phyloP scores from a whole-genome alignment of 2,888 invertebrate genomes.

The Erebia aethiops region DNA sequence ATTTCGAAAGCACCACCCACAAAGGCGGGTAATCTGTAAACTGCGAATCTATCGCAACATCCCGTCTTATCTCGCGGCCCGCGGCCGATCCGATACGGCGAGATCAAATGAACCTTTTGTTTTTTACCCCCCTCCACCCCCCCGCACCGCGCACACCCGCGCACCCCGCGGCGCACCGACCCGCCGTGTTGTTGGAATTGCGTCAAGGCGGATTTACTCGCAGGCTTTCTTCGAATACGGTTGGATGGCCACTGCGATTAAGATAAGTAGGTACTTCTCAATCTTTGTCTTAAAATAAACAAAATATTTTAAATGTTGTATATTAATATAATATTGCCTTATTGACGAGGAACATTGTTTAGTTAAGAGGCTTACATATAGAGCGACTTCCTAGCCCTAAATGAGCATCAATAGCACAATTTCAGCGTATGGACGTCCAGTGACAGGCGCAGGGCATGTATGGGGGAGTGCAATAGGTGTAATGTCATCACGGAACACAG shows the following conservation, averaged over 20 bases:
- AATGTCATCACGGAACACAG: too few species aligned
- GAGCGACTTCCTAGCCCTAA: too few species aligned
- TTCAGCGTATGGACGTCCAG: too few species aligned
- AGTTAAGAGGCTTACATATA: too few species aligned
- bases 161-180: neutral
- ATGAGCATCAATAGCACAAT: too few species aligned
- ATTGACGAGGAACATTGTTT: too few species aligned
- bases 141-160: neutral
- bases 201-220: neutral
- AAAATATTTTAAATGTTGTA: too few species aligned
- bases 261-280: neutral
- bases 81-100: constrained; percentile 8
- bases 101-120: constrained; percentile 14
- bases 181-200: neutral
- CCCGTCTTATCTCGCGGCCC: neutral
- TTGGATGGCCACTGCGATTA: neutral
- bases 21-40: neutral
- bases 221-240: neutral
- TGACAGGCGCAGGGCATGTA: too few species aligned
- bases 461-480: too few species aligned
- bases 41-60: neutral
- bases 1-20: neutral
- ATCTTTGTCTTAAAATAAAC: too few species aligned
- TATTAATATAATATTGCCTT: too few species aligned
- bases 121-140: neutral